Percentiles rank a stretch among this genome's conserved stretches.
phyloP scores from a whole-genome alignment of 2,797 vertebrate genomes.

The Nyctalus aviator region DNA sequence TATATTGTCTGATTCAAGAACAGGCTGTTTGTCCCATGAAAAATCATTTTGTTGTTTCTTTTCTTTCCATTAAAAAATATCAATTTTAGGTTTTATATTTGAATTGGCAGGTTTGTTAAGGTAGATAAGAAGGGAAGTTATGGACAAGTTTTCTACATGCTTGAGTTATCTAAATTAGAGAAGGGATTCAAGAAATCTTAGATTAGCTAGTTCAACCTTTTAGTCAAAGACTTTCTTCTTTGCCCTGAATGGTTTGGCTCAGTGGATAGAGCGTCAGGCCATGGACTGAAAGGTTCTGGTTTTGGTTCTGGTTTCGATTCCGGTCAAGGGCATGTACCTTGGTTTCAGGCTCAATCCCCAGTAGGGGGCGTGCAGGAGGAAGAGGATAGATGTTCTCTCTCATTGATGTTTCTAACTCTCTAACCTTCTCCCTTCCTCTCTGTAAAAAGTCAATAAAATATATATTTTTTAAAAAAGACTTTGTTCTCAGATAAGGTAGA shows the following conservation, averaged over 20 bases:
- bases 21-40: not conserved
- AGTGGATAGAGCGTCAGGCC: too few species aligned
- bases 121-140: not conserved
- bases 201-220: not conserved
- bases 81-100: slow-evolving; percentile 42
- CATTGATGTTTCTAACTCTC: too few species aligned
- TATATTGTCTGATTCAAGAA: not conserved
- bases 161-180: slow-evolving; percentile 12
- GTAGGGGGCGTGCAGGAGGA: too few species aligned
- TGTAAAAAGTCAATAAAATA: too few species aligned
- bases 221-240: not conserved
- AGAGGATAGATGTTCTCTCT: too few species aligned
- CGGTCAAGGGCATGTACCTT: too few species aligned
- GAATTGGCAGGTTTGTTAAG: slow-evolving; percentile 42
- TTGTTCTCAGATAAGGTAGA: not conserved
- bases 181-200: not conserved
- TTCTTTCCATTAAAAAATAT: slow-evolving; percentile 41
- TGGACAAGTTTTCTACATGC: not conserved
- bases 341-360: too few species aligned
- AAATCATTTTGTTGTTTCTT: slow-evolving; percentile 47
- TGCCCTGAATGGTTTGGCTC: too few species aligned
- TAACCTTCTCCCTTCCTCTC: too few species aligned
- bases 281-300: too few species aligned
- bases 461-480: too few species aligned
- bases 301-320: too few species aligned